A percentile compares a stretch with the other conserved stretches of the same genome.
Conservation (phyloP, 2,113 vertebrate genomes). For the Ptyas mucosa region DNA sequence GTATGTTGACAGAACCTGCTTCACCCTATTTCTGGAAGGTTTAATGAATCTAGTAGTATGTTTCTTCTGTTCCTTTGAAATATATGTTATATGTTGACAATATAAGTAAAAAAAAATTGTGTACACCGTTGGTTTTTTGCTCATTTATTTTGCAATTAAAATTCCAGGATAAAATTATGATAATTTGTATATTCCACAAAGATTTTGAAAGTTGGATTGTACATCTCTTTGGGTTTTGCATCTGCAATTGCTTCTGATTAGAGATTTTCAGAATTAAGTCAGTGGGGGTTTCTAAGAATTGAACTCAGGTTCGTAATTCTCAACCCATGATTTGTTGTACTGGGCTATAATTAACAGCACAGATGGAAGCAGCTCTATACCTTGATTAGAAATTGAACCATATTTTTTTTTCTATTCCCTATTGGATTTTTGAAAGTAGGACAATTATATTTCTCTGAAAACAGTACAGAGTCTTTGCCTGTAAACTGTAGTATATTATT, state of each 20-base stretch:
- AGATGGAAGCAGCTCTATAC: neutral
- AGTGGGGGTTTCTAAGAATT: neutral
- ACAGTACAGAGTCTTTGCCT: neutral
- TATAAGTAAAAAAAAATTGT: neutral
- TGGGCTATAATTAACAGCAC: neutral
- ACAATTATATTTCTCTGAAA: neutral
- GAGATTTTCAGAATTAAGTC: neutral
- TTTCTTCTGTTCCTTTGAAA: neutral
- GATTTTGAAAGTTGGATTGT: neutral
- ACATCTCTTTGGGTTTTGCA: neutral
- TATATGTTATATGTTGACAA: neutral
- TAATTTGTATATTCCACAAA: neutral
- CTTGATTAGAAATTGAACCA: neutral
- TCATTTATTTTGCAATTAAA: neutral
- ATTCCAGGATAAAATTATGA: neutral
- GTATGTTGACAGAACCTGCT: neutral
- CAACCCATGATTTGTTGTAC: neutral
- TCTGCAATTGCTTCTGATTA: neutral
- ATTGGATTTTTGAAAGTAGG: neutral
- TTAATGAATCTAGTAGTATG: neutral
- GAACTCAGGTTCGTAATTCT: neutral
- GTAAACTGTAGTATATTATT: neutral
- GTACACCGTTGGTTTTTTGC: neutral
- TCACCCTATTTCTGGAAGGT: neutral
- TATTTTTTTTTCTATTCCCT: neutral